Base-by-base conservation (phyloP, 2,797 vertebrate species). In the Eupleurogrammus muticus region DNA sequence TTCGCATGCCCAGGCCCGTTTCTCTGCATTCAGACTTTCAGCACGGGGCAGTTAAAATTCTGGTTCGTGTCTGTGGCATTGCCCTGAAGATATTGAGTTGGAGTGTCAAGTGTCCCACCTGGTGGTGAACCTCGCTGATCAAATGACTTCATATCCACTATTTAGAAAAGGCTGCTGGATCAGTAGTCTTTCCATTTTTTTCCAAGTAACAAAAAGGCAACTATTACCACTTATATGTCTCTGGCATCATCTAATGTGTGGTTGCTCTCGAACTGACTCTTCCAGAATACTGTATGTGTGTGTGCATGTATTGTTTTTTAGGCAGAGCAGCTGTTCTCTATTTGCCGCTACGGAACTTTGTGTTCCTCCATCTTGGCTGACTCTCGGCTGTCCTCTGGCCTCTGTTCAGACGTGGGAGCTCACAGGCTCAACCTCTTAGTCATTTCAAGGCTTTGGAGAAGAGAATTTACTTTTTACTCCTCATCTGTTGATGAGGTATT, bases 61-160 rank as follows among this genome's bases (percentile, higher is more conserved):
- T 87, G 82, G 82, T 68, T 83, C 66, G 70, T 58, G 68, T 73
- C 73, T 9, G 4, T 17, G 35, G n/a, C 34, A 28, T 69, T 56
- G 47, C 70, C 44, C 40, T 58, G 58, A 77, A 79, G 70, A 83
- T 64, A 36, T 73, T 48, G 80, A 87, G 73, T 63, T 49, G 55
- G 8, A 32, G 83, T 83, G 85, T 71, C 16, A 86, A 76, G 75
- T 77, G 76, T 87, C 80, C 83, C 88, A 81, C 80, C 85, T 87
- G 66, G 70, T 77, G 62, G 82, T 64, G 75, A 82, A 84, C 32
- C 58, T 66, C 8, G 3, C 66, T 48, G 66, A 63, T 62, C 52
- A 46, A 50, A 47, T 77, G 75, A 86, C 47, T 12, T 81, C 79
- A 68, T 36, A 36, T 63, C 46, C 59, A 51, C 46, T 10, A 9